Evolutionary conservation across 2,888 invertebrate genomes (phyloP), one percentile per base, ranked within the genome.

Genomic region (Latrodectus elegans): DNA sequence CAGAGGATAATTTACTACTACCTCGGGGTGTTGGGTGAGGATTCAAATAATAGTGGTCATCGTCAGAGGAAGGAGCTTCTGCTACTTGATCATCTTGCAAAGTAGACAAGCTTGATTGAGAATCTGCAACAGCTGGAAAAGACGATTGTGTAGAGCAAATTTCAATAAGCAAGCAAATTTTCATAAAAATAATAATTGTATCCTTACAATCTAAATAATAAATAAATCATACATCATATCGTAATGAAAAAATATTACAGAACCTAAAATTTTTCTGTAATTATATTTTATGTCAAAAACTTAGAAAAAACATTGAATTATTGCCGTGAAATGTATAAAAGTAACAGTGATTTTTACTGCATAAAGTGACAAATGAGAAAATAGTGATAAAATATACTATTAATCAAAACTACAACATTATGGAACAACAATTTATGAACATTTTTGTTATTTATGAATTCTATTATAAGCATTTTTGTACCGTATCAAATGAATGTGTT

Each of bases 91-190:
- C 80, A 76, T 86, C 86, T 67, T 81, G 79, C 10, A 85, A 49
- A 10, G 85, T 85, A n/a, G 85, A 85, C 4, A 85, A 52, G 64
- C 85, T 85, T 15, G 85, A 85, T 8, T 51, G 64, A 14, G 78
- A 78, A 15, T 55, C 78, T 53, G 73, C 70, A 70, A 49, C 67
- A 65, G 84, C 78, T 67, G 12, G 11, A 65, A 77, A 67, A 10
- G 38, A 17, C 14, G 52, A 26, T 4, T 64, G 49, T 65, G 4
- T n/a, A 72, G 49, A 51, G 11, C 6, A 52, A 49, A 15, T 14
- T 38, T 15, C n/a, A 52, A 72, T 51, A 17, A 17, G 8, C 11
- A 52, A 51, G 17, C 3, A 11, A 51, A 52, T 51, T 2, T 60
- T 9, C 14, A 6, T 11, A 60, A 60, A 60, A 60, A 60, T 60